Evolutionary conservation across 2,888 invertebrate species (phyloP).

Genomic region (Ditula angustiorana): DNA sequence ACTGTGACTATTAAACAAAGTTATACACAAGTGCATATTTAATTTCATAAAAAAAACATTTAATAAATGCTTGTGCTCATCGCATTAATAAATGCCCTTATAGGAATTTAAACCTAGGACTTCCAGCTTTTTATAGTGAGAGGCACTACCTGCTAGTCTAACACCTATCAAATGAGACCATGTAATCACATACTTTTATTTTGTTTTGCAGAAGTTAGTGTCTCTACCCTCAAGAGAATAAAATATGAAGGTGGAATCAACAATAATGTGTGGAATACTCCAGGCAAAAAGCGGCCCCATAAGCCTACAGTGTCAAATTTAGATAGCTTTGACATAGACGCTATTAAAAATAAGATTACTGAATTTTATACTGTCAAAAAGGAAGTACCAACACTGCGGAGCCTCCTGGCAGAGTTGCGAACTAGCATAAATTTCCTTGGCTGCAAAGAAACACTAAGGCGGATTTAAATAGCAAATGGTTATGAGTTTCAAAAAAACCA

Average conservation of each 20-base stretch:
- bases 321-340: conserved; percentile 38
- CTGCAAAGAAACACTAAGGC: conserved; percentile 7
- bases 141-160: not conserved
- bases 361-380: conserved; percentile 40
- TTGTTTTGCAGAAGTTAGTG: conserved; percentile 1
- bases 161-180: not conserved
- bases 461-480: conserved; percentile 12
- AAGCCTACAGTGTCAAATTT: conserved; percentile 17
- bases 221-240: conserved; percentile 12
- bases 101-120: not conserved
- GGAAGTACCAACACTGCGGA: conserved; percentile 37
- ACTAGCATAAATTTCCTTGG: conserved; percentile 24
- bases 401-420: conserved; percentile 25
- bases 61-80: too few relatives aligned
- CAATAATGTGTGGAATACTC: conserved; percentile 22
- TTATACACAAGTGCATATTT: too few relatives aligned
- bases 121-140: not conserved
- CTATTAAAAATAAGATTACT: conserved; percentile 39
- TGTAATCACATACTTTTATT: not conserved
- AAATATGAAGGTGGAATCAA: conserved; percentile 7
- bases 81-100: too few relatives aligned
- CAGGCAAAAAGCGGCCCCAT: conserved; percentile 24
- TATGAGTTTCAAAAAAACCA: conserved; percentile 41
- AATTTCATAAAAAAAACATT: too few relatives aligned
- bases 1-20: too few relatives aligned